These are phyloP conservation scores for Neocloeon triangulifer DNA, from an alignment of 1,140 invertebrate genomes.

Conservation along the genomic window DNA sequence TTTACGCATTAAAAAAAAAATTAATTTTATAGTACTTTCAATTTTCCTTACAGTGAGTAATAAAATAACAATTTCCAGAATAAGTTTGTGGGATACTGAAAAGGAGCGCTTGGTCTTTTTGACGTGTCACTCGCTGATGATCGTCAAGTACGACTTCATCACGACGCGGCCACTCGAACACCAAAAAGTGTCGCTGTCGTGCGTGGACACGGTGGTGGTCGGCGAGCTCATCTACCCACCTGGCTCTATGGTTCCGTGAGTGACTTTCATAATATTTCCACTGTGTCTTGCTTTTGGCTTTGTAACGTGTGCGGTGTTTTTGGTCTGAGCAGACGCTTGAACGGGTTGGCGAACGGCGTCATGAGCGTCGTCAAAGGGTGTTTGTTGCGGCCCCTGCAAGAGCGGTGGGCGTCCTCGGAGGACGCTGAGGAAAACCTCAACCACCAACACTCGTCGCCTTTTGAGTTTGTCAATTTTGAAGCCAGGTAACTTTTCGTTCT, in stretches of 20 bases:
- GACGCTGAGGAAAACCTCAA: slow-evolving; percentile 4
- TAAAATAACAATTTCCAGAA: no score
- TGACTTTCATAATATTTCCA: slow-evolving; percentile 11
- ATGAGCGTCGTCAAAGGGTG: slow-evolving; percentile 41
- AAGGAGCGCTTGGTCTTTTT: slow-evolving; percentile 56
- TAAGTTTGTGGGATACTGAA: slow-evolving; percentile 70
- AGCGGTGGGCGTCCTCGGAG: slow-evolving; percentile 16
- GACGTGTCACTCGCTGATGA: slow-evolving; percentile 40
- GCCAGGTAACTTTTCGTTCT: slow-evolving; percentile 36
- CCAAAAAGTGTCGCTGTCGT: slow-evolving; percentile 34
- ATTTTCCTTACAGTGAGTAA: no score
- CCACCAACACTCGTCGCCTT: slow-evolving; percentile 18
- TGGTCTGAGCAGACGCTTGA: slow-evolving; percentile 24
- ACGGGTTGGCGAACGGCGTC: slow-evolving; percentile 43
- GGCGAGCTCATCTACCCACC: slow-evolving; percentile 59
- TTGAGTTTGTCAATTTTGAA: slow-evolving; percentile 32
- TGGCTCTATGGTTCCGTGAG: slow-evolving; percentile 60
- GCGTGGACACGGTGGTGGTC: slow-evolving; percentile 42
- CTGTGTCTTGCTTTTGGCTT: background rate
- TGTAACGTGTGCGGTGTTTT: background rate
- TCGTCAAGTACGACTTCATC: slow-evolving; percentile 68
- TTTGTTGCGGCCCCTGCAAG: slow-evolving; percentile 16
- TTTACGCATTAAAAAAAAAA: no score
- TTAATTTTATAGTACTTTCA: no score
- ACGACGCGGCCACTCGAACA: slow-evolving; percentile 43